Evolutionary conservation across 2,888 invertebrate genomes (phyloP).

Genomic region (Spicauda simplicius): DNA sequence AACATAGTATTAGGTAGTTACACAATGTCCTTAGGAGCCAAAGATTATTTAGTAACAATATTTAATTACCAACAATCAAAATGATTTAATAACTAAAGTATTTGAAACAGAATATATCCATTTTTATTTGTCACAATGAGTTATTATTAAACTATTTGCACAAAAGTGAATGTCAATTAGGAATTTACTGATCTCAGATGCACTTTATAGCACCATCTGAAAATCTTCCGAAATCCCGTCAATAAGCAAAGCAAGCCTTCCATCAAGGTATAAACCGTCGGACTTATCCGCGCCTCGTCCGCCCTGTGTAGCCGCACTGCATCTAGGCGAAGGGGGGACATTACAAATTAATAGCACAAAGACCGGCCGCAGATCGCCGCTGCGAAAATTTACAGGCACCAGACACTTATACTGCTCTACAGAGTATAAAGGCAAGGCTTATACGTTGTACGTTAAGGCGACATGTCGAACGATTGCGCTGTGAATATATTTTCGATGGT

Average conservation of each 20-base stretch:
- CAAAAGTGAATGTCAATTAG: too few relatives aligned
- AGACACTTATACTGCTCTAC: slow-evolving; percentile 71
- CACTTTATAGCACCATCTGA: too few relatives aligned
- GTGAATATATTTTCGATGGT: slow-evolving; percentile 1
- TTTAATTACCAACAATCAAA: too few relatives aligned
- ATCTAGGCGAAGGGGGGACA: slow-evolving; percentile 75
- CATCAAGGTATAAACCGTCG: slow-evolving; percentile 30
- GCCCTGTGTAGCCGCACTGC: slow-evolving; percentile 59
- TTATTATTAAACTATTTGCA: too few relatives aligned
- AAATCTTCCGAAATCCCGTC: background rate
- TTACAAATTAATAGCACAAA: slow-evolving; percentile 85
- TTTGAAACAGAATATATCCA: too few relatives aligned
- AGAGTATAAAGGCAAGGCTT: slow-evolving; percentile 61
- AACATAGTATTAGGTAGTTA: too few relatives aligned
- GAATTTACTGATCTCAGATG: too few relatives aligned
- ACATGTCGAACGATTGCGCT: slow-evolving; percentile 36
- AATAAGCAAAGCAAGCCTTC: background rate
- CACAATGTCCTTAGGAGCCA: too few relatives aligned
- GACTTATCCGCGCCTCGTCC: slow-evolving; percentile 56
- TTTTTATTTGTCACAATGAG: too few relatives aligned
- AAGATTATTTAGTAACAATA: too few relatives aligned
- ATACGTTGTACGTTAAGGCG: slow-evolving; percentile 43
- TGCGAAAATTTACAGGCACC: slow-evolving; percentile 81
- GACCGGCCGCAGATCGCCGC: slow-evolving; percentile 81
- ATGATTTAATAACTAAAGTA: too few relatives aligned